These are phyloP conservation scores for Ptychochromis oligacanthus DNA, from an alignment of 2,113 vertebrate species.

Conservation along the genomic window DNA sequence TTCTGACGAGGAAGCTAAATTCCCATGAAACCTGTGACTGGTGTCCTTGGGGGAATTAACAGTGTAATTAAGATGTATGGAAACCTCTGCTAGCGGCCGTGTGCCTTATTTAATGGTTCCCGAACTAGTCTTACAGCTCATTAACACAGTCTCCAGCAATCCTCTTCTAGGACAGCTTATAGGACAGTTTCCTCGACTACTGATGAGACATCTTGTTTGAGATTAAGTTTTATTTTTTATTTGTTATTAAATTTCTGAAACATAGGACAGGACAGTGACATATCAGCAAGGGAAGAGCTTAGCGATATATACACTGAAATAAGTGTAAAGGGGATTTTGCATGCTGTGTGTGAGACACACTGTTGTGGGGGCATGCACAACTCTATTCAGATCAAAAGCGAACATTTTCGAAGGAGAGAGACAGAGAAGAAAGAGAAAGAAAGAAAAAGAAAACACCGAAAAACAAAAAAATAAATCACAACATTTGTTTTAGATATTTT, in stretches of 20 bases:
- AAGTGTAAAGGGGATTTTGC: neutral
- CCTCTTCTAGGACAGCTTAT: neutral
- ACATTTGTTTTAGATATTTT: neutral
- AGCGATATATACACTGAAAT: neutral
- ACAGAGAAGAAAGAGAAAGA: neutral
- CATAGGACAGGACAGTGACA: neutral
- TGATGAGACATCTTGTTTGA: neutral
- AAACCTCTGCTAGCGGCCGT: slow-evolving; percentile 10
- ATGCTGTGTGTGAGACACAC: neutral
- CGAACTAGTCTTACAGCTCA: slow-evolving; percentile 9
- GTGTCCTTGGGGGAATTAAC: neutral
- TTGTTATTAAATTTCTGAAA: neutral
- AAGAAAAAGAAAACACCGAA: neutral
- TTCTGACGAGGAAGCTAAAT: neutral
- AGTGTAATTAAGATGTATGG: neutral
- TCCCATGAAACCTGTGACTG: neutral
- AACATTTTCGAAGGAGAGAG: neutral
- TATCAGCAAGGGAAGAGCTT: neutral
- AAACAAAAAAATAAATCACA: neutral
- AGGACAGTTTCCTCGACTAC: neutral
- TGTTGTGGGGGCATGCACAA: slow-evolving; percentile 4
- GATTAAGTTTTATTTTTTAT: no score
- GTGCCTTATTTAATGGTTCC: slow-evolving; percentile 8
- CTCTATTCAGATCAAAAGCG: slow-evolving; percentile 3
- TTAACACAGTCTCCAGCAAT: neutral